phyloP scores from a whole-genome alignment of 2,113 vertebrate species.

The Rhea americana region DNA sequence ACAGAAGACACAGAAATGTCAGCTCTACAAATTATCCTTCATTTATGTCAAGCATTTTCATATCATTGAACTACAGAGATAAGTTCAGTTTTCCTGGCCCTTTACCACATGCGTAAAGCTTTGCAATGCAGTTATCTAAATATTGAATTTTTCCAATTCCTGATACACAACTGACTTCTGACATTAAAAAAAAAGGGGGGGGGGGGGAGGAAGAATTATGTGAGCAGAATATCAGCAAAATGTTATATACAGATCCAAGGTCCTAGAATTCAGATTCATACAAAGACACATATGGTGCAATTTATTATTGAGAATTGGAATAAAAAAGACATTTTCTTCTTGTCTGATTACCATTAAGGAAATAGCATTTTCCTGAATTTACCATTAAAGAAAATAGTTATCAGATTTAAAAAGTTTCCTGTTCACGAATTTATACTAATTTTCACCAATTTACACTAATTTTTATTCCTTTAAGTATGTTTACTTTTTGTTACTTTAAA shows the following conservation, averaged over 20 bases:
- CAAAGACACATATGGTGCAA: neutral
- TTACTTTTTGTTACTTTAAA: neutral
- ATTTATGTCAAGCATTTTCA: neutral
- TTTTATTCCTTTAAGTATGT: neutral
- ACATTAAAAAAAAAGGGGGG: neutral
- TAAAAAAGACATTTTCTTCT: neutral
- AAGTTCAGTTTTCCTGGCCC: neutral
- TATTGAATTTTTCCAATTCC: neutral
- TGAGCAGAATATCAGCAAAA: neutral
- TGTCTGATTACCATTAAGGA: neutral
- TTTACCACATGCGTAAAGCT: neutral
- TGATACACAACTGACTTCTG: neutral
- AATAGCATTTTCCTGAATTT: neutral
- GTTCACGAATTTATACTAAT: neutral
- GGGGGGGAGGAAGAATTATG: neutral
- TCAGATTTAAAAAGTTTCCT: no score
- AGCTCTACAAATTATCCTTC: neutral
- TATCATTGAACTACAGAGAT: neutral
- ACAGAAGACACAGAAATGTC: neutral
- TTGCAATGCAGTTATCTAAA: neutral
- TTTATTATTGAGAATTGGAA: neutral
- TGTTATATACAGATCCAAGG: neutral
- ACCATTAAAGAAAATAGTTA: neutral
- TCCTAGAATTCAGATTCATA: neutral
- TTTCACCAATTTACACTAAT: neutral